Conservation (phyloP, 2,888 invertebrate species). For the Drosophila parthenogenetica region DNA sequence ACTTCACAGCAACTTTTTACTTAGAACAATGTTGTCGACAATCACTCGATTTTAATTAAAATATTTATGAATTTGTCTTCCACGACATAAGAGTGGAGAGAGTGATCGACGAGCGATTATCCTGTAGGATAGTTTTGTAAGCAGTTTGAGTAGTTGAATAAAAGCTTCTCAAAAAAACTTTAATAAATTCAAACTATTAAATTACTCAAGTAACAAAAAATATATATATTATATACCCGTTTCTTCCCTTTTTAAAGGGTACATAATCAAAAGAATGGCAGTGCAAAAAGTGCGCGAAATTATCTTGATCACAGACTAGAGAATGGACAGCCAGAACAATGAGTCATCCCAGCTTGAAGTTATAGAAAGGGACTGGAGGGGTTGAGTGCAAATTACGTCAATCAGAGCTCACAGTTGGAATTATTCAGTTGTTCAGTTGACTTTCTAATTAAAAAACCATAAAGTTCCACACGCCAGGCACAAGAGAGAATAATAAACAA, state of each 20-base stretch:
- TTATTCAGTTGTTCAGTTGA: constrained; percentile 35
- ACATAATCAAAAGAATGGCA: constrained; percentile 9
- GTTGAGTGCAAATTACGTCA: constrained; percentile 41
- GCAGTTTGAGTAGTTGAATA: background rate
- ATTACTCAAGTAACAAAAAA: too few relatives aligned
- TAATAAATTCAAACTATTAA: too few relatives aligned
- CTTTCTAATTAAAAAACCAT: constrained; percentile 63
- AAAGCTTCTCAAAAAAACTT: too few relatives aligned
- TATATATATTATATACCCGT: background rate
- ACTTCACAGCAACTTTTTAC: constrained; percentile 65
- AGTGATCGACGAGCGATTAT: constrained; percentile 1
- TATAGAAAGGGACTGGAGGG: background rate
- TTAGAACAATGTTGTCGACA: constrained; percentile 71
- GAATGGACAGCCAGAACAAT: constrained; percentile 29
- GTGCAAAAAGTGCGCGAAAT: constrained; percentile 16
- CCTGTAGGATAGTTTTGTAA: background rate
- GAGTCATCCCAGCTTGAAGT: constrained; percentile 33
- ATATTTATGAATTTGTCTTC: constrained; percentile 75
- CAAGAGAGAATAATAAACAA: constrained; percentile 50
- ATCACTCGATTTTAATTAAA: constrained; percentile 76
- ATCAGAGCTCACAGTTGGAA: constrained; percentile 54
- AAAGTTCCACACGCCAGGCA: constrained; percentile 50
- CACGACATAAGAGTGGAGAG: background rate
- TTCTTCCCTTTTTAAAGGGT: background rate
- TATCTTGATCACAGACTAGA: constrained; percentile 51